These are phyloP conservation scores for Graphium colonna DNA, from an alignment of 2,888 invertebrate genomes.

Conservation along the genomic window DNA sequence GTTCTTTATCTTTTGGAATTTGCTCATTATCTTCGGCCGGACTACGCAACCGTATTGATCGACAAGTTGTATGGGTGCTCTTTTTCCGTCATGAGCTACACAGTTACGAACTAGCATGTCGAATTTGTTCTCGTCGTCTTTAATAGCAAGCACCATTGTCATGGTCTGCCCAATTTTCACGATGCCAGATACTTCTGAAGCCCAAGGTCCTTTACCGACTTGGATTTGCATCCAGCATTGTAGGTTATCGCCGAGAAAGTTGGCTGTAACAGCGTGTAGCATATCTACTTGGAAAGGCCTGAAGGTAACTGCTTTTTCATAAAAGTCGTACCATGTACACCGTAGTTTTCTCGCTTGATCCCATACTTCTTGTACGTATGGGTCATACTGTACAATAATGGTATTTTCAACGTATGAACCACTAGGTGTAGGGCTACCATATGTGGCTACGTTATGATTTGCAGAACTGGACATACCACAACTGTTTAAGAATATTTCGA, in stretches of 20 bases:
- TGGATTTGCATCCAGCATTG: constrained; percentile 99
- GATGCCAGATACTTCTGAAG: constrained; percentile 96
- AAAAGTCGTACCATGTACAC: constrained; percentile 98
- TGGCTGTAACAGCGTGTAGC: constrained; percentile 96
- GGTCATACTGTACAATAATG: constrained; percentile 96
- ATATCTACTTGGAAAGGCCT: constrained; percentile 97
- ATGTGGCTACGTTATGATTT: constrained; percentile 90
- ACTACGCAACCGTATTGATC: constrained; percentile 97
- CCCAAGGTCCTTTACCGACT: constrained; percentile 97
- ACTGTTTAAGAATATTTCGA: constrained; percentile 95
- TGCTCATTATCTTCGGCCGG: constrained; percentile 95
- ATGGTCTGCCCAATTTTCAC: constrained; percentile 98
- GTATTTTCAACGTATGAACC: constrained; percentile 97
- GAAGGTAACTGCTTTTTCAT: constrained; percentile 96
- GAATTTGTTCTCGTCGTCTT: constrained; percentile 97
- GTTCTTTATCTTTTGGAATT: constrained; percentile 97
- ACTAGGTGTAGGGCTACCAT: constrained; percentile 93
- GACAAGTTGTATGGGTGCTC: constrained; percentile 94
- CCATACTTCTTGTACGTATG: constrained; percentile 97
- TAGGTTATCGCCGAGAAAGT: constrained; percentile 96
- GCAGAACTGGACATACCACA: constrained; percentile 97
- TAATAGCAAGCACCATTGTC: constrained; percentile 97
- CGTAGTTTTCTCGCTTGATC: constrained; percentile 95
- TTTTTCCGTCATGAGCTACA: constrained; percentile 96
- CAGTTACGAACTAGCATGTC: constrained; percentile 97